Conservation (phyloP, 35 echinoderm and acorn worm species). For the Strongylocentrotus purpuratus region DNA sequence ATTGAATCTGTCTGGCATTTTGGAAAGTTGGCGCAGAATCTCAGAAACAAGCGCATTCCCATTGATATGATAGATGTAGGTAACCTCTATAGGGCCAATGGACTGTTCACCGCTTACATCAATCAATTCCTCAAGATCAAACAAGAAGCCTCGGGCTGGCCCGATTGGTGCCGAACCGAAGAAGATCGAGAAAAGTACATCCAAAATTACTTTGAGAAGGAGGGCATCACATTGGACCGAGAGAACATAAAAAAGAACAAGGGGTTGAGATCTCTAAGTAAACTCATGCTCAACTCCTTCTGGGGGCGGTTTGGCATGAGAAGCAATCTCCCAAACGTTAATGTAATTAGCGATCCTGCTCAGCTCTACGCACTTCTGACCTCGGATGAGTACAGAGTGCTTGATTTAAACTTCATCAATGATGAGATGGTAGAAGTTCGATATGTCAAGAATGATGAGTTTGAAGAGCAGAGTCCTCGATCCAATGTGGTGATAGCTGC, state of each 20-base stretch:
- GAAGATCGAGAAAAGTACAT: slow-evolving; percentile 56
- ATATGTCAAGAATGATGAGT: slow-evolving; percentile 46
- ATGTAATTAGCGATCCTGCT: slow-evolving; percentile 44
- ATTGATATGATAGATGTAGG: too few relatives aligned
- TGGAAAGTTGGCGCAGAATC: too few relatives aligned
- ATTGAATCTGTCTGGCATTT: slow-evolving; percentile 83
- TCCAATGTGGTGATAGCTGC: slow-evolving; percentile 71
- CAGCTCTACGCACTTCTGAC: slow-evolving; percentile 53
- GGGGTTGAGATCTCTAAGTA: slow-evolving; percentile 65
- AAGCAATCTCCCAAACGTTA: slow-evolving; percentile 45
- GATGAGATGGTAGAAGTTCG: slow-evolving; percentile 68
- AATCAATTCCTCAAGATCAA: slow-evolving; percentile 67
- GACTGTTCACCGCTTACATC: slow-evolving; percentile 73
- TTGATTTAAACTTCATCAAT: slow-evolving; percentile 63
- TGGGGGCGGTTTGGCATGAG: slow-evolving; percentile 79
- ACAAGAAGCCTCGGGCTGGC: slow-evolving; percentile 65
- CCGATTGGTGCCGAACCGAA: slow-evolving; percentile 63
- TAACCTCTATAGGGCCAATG: too few relatives aligned
- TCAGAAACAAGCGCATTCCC: too few relatives aligned
- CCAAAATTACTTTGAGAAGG: slow-evolving; percentile 46
- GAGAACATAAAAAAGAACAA: slow-evolving; percentile 55
- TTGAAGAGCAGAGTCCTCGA: slow-evolving; percentile 45
- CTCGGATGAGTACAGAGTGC: slow-evolving; percentile 41
- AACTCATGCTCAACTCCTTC: slow-evolving; percentile 69
- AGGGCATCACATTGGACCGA: slow-evolving; percentile 66